Conservation (phyloP, 2,113 vertebrate species). For the Orthonyx spaldingii region DNA sequence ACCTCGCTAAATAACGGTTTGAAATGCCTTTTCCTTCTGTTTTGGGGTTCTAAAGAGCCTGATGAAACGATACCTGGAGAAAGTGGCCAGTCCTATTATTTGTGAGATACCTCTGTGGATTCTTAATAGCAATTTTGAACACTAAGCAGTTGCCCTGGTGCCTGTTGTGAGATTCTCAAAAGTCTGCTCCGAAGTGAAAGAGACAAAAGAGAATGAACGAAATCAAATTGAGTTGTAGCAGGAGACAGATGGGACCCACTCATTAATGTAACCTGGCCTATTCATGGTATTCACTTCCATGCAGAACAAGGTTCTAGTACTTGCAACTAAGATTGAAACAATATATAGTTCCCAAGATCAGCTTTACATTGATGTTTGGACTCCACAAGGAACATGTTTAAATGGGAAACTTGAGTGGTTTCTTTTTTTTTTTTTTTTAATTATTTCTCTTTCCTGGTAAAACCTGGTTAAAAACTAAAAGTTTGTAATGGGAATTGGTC, state of each 20-base stretch:
- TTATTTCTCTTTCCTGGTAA: background rate
- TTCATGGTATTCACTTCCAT: conserved; percentile 64
- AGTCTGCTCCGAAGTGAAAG: conserved; percentile 68
- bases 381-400: background rate
- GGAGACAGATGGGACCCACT: conserved; percentile 83
- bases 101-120: conserved; percentile 5
- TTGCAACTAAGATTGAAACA: background rate
- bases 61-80: conserved; percentile 70
- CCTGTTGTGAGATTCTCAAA: conserved; percentile 73
- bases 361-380: background rate
- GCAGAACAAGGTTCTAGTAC: conserved; percentile 30
- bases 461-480: background rate
- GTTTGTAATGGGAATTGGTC: rapidly evolving
- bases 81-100: conserved; percentile 58
- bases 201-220: conserved; percentile 79
- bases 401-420: background rate
- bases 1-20: conserved; percentile 40
- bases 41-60: conserved; percentile 47
- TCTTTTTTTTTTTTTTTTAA: background rate
- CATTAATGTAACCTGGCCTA: conserved; percentile 67
- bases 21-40: conserved; percentile 58
- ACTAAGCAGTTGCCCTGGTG: conserved; percentile 67
- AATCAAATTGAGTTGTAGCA: conserved; percentile 79
- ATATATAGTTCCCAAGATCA: background rate
- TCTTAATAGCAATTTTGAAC: conserved; percentile 52